Evolutionary conservation across 2,113 vertebrate species (phyloP).

Genomic region (Aythya baeri): DNA sequence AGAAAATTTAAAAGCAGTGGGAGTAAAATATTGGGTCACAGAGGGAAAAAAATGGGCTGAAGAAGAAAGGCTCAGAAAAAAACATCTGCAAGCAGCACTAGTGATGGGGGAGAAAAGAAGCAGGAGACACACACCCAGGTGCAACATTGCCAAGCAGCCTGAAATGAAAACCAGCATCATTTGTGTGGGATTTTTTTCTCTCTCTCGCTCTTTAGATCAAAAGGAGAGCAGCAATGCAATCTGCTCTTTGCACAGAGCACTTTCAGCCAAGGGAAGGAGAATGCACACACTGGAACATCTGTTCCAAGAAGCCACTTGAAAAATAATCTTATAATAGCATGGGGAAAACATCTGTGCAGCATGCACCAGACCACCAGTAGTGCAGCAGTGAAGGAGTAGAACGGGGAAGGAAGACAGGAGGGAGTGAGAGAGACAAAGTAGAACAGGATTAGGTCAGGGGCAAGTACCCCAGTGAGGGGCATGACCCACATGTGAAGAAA

Average conservation of each 20-base stretch:
- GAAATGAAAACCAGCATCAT: slow-evolving; percentile 44
- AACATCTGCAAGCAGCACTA: slow-evolving; percentile 73
- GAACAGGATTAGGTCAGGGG: slow-evolving; percentile 48
- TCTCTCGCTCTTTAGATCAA: slow-evolving; percentile 66
- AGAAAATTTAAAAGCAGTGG: slow-evolving; percentile 35
- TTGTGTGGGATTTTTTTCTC: slow-evolving; percentile 48
- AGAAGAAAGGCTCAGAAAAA: slow-evolving; percentile 58
- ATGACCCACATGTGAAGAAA: slow-evolving; percentile 35
- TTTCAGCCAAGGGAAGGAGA: slow-evolving; percentile 66
- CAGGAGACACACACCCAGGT: slow-evolving; percentile 70
- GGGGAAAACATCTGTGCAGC: slow-evolving; percentile 82
- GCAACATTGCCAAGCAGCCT: slow-evolving; percentile 68
- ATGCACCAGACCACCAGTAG: slow-evolving; percentile 80
- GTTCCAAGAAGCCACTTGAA: slow-evolving; percentile 81
- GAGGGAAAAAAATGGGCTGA: slow-evolving; percentile 54
- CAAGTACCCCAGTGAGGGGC: slow-evolving; percentile 31
- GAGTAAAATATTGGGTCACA: slow-evolving; percentile 45
- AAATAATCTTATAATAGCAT: slow-evolving; percentile 77
- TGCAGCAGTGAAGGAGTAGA: slow-evolving; percentile 61
- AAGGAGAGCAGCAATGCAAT: slow-evolving; percentile 73
- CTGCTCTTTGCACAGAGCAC: slow-evolving; percentile 65
- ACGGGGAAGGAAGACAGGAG: slow-evolving; percentile 35
- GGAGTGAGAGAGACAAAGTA: slow-evolving; percentile 37
- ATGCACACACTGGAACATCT: slow-evolving; percentile 76
- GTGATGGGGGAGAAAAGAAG: slow-evolving; percentile 63